Evolutionary conservation across 2,888 invertebrate species (phyloP), one percentile per base, ranked within the genome.

Genomic region (Cordilura impudica): DNA sequence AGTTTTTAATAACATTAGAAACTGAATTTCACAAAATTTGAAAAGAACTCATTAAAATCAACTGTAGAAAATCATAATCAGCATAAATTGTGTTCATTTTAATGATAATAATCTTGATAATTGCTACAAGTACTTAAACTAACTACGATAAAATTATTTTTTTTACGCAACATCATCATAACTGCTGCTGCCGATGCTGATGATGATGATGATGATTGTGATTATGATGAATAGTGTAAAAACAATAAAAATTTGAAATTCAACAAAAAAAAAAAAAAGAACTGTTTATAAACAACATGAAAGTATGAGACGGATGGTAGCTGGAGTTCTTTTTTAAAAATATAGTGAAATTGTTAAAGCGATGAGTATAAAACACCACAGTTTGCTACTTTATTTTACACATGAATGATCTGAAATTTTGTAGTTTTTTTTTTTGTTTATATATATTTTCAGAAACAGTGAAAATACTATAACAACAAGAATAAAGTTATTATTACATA

Each of bases 331-430:
- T 12, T 39, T 39, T 39, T 39, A 39, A 12, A n/a, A n/a, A n/a
- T n/a, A 4, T n/a, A n/a, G 35, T 39, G 31, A 31, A 19, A 51
- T 51, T 63, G 21, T 26, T 26, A 16, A 56, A 47, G n/a, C 45
- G 45, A 47, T 61, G 23, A 26, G 12, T 8, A 69, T 18, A 67
- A 78, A 73, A 65, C 56, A 60, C 58, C 19, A 77, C 71, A 77
- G 26, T 77, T 77, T 66, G 58, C 58, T 74, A 74, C 74, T 74
- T 79, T 79, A 78, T 78, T 74, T 74, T 69, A 79, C 74, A 79
- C 74, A 66, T 61, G 78, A 79, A 66, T 79, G 74, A 74, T 74
- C 53, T 18, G 53, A 70, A 65, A 61, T 74, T 70, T 71, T 66
- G 14, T 56, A 51, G 7, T 53, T 26, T 66, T 70, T 63, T 49